Evolutionary conservation across 2,113 vertebrate genomes (phyloP), one percentile per base, ranked within the genome.

Genomic region (Istiophorus platypterus): DNA sequence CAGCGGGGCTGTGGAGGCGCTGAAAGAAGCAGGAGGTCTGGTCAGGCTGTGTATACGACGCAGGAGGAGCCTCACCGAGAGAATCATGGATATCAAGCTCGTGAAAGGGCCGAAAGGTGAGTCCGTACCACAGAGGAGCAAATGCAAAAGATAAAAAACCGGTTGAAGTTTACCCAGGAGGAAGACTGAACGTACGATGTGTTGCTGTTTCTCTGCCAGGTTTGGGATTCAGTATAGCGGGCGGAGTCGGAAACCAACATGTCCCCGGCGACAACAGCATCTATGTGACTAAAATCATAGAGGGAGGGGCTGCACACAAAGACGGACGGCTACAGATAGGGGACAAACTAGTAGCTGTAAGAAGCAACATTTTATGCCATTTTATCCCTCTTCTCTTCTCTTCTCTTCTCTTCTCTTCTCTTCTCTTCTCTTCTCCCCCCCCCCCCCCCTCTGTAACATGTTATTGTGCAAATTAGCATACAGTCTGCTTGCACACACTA

Each of bases 231-330:
- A 99, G 98, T 93, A 99, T 99, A 94, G 98, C 98, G 69, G 98
- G 98, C 37, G 98, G 98, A 84, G 97, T 99, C 72, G 97, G 97
- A 87, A 99, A 99, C 94, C 98, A 99, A 83, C 98, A 99, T 73
- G 97, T 99, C 89, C 98, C 98, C 37, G 98, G 98, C 0, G 98
- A 99, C 95, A 99, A 99, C 94, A 96, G 98, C 91, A 99, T 99
- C 92, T 99, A 99, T 49, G 97, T 99, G 92, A 99, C 98, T 56
- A 99, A 99, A 93, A 94, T 99, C 81, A 99, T 99, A 24, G 98
- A 99, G 92, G 98, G 98, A 4, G 98, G 98, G 12, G 97, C 98
- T 61, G 98, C 98, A 14, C 98, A 99, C 91, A 99, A 98, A 92
- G 98, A 99, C 73, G 98, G 98, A 69, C 96, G 96, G 86, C 96